Conservation (phyloP, 2,113 vertebrate species). For the Calyptomena viridis region DNA sequence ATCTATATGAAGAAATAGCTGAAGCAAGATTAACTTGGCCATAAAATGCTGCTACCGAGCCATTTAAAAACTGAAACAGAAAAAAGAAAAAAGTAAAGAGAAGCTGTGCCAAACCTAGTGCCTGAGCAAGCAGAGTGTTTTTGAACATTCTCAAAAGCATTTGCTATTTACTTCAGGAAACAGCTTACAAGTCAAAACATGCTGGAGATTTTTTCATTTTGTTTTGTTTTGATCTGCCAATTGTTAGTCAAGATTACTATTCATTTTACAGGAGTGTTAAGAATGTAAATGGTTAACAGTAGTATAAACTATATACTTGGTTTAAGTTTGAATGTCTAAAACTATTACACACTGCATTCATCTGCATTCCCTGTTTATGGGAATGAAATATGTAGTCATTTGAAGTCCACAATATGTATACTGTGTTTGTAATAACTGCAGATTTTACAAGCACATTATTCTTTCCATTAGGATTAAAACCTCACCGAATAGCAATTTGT, state of each 20-base stretch:
- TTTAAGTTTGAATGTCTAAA: slow-evolving; percentile 77
- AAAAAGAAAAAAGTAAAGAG: not conserved
- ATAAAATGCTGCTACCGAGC: not conserved
- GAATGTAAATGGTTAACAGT: slow-evolving; percentile 78
- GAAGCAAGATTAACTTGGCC: not conserved
- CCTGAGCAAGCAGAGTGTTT: not conserved
- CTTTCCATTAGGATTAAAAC: slow-evolving; percentile 90
- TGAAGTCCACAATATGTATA: slow-evolving; percentile 85
- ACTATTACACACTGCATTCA: slow-evolving; percentile 76
- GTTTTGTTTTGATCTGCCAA: slow-evolving; percentile 54
- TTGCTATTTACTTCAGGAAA: slow-evolving; percentile 60
- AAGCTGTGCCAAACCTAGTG: not conserved
- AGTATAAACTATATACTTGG: slow-evolving; percentile 71
- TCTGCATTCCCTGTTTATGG: slow-evolving; percentile 82
- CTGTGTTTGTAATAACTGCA: slow-evolving; percentile 87
- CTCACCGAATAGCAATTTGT: slow-evolving; percentile 88
- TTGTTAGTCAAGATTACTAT: slow-evolving; percentile 67
- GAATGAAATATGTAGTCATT: slow-evolving; percentile 83
- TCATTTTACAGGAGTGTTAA: slow-evolving; percentile 73
- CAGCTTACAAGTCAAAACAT: slow-evolving; percentile 18
- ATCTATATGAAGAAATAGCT: not conserved
- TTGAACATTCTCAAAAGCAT: slow-evolving; percentile 3
- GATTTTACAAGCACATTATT: slow-evolving; percentile 90
- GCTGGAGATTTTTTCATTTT: not conserved
- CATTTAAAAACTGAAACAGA: not conserved